phyloP scores from a whole-genome alignment of 2,113 vertebrate genomes.

The Menidia beryllina region DNA sequence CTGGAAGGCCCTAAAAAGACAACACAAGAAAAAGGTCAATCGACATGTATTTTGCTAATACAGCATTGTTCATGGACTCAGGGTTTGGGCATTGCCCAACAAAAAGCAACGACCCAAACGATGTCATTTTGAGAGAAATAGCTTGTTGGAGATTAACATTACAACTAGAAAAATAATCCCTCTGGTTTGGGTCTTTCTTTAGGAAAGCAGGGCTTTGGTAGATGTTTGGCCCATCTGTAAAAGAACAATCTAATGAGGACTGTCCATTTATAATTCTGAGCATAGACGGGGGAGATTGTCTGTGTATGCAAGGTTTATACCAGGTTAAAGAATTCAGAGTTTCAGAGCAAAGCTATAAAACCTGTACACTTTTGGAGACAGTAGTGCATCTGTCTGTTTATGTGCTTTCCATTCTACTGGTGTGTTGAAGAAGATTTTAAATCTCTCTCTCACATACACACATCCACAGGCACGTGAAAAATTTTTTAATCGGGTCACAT shows the following conservation, averaged over 20 bases:
- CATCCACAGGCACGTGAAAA: background rate
- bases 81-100: background rate
- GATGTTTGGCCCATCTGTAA: conserved; percentile 6
- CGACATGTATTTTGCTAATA: background rate
- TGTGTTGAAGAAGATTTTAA: too few species aligned
- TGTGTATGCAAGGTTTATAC: background rate
- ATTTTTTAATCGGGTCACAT: conserved; percentile 58
- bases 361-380: too few species aligned
- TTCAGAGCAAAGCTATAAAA: too few species aligned
- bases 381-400: too few species aligned
- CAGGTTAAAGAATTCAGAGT: background rate
- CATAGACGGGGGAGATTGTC: too few species aligned
- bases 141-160: background rate
- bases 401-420: too few species aligned
- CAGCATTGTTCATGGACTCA: background rate
- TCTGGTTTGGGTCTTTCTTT: background rate
- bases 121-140: background rate
- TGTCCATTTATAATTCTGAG: background rate
- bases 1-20: conserved; percentile 85
- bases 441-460: background rate
- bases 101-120: background rate
- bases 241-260: background rate
- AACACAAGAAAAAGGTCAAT: conserved; percentile 5
- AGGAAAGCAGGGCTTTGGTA: conserved; percentile 19
- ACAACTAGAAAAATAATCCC: background rate